A percentile compares a stretch with the other conserved stretches of the same genome.
phyloP scores from a whole-genome alignment of 2,113 vertebrate species.

The Ranitomeya variabilis region DNA sequence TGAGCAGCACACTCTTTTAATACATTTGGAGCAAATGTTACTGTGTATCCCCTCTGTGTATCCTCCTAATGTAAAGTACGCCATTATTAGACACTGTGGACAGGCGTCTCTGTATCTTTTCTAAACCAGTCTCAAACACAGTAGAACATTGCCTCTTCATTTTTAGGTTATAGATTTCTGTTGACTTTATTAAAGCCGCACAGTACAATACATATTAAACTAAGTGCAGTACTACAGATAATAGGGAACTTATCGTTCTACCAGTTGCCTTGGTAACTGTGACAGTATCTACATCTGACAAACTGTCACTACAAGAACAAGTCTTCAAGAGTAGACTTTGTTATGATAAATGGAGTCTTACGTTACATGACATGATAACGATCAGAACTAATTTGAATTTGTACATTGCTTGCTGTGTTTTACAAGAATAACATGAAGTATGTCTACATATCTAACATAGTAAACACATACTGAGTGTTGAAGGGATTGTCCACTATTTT shows the following conservation, averaged over 20 bases:
- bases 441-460: no score
- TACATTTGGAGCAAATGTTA: no score
- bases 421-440: no score
- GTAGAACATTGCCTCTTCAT: no score
- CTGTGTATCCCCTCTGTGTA: no score
- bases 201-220: conserved; percentile 3
- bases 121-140: no score
- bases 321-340: neutral
- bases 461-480: no score
- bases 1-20: no score
- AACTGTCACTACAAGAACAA: conserved; percentile 10
- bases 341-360: conserved; percentile 1
- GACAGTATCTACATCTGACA: conserved; percentile 32
- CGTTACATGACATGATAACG: neutral
- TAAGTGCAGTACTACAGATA: conserved; percentile 22
- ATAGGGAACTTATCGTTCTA: conserved; percentile 26
- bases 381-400: neutral
- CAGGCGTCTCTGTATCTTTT: no score
- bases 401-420: neutral
- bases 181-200: neutral
- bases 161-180: neutral
- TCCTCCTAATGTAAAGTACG: no score
- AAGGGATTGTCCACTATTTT: no score
- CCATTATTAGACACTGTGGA: no score
- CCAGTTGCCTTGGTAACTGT: conserved; percentile 30